Conservation (phyloP, 2,888 invertebrate genomes). For the Subacronicta megacephala region DNA sequence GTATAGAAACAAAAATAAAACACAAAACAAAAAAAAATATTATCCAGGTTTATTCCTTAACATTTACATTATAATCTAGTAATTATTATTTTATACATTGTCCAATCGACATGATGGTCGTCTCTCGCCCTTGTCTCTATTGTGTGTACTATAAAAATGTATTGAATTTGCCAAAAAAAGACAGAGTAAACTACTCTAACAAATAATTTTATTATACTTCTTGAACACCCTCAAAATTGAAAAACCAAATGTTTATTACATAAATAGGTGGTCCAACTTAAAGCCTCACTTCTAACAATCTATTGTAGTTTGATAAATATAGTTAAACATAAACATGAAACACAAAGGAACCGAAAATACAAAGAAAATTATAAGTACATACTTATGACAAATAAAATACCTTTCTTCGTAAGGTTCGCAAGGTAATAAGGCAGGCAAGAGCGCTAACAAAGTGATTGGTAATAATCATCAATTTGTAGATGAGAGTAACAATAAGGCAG, state of each 20-base stretch:
- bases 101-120: constrained; percentile 80
- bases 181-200: constrained; percentile 6
- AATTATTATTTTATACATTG: constrained; percentile 87
- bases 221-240: constrained; percentile 57
- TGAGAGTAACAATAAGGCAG: constrained; percentile 69
- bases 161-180: constrained; percentile 28
- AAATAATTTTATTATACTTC: too few relatives aligned
- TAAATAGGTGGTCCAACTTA: constrained; percentile 76
- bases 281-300: constrained; percentile 69
- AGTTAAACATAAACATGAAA: constrained; percentile 55
- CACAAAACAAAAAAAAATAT: constrained; percentile 85
- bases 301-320: constrained; percentile 62
- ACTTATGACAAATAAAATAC: constrained; percentile 65
- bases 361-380: constrained; percentile 67
- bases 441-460: constrained; percentile 65
- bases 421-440: constrained; percentile 82
- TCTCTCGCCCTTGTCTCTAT: constrained; percentile 75
- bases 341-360: constrained; percentile 39
- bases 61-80: constrained; percentile 85
- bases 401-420: constrained; percentile 57
- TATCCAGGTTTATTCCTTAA: constrained; percentile 89
- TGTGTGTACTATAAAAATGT: constrained; percentile 71
- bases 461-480: constrained; percentile 49
- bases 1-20: constrained; percentile 64
- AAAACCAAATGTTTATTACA: constrained; percentile 58